A percentile compares a stretch with the other conserved stretches of the same genome.
These are phyloP conservation scores for Erethizon dorsatum DNA, from an alignment of 2,797 vertebrate genomes.

Conservation along the genomic window DNA sequence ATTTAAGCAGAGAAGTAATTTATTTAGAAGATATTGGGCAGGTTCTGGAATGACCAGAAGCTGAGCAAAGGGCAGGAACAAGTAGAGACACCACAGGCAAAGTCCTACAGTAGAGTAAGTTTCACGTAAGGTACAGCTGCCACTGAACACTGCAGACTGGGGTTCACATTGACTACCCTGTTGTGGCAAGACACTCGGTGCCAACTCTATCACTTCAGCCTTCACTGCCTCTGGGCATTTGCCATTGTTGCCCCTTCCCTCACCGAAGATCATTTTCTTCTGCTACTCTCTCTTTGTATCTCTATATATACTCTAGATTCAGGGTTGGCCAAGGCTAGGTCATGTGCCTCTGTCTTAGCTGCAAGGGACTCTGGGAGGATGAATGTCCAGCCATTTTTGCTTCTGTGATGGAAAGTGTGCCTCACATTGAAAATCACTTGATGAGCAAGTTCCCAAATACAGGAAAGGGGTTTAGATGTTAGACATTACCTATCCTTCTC, in stretches of 20 bases:
- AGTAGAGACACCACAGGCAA: not conserved
- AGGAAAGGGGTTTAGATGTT: not conserved
- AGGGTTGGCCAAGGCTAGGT: not conserved
- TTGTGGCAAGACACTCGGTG: not conserved
- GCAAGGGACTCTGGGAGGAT: constrained; percentile 8
- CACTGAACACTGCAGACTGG: not conserved
- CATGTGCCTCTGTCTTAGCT: not conserved
- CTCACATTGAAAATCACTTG: not conserved
- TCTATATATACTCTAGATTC: not conserved
- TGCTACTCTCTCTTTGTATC: not conserved
- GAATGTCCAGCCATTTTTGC: not conserved
- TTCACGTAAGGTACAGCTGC: not conserved
- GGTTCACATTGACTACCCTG: not conserved
- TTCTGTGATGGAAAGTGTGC: not conserved
- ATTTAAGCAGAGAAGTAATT: not conserved
- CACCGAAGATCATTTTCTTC: not conserved
- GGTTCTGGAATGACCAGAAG: not conserved
- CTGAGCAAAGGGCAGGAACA: not conserved
- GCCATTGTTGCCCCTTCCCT: not conserved
- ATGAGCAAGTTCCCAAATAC: not conserved
- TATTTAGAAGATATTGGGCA: not conserved
- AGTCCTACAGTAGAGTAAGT: not conserved
- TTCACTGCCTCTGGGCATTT: not conserved
- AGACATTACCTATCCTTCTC: not conserved
- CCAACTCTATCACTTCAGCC: not conserved